Evolutionary conservation across 2,888 invertebrate species (phyloP).

Genomic region (Eretmocerus hayati): DNA sequence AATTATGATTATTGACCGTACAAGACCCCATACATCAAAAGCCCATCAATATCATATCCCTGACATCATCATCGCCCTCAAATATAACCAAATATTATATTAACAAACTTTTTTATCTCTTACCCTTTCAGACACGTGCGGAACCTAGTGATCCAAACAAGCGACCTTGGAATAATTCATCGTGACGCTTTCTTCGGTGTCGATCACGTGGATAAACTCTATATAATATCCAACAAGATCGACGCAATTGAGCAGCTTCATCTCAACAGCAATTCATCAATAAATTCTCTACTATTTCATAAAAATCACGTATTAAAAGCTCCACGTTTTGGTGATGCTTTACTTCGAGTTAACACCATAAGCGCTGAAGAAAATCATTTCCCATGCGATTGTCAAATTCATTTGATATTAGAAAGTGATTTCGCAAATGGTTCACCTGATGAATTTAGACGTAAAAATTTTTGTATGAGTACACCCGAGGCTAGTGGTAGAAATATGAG

Average conservation of each 20-base stretch:
- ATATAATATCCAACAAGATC: slow-evolving; percentile 78
- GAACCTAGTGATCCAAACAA: slow-evolving; percentile 71
- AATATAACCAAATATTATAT: neutral
- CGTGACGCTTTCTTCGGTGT: slow-evolving; percentile 71
- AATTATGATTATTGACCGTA: no score
- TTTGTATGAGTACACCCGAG: slow-evolving; percentile 79
- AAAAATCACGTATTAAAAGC: slow-evolving; percentile 79
- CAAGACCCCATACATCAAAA: no score
- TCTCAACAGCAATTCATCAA: slow-evolving; percentile 63
- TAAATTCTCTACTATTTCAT: slow-evolving; percentile 65
- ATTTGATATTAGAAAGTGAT: slow-evolving; percentile 68
- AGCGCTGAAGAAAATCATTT: slow-evolving; percentile 74
- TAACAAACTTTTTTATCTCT: neutral
- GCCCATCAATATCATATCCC: no score
- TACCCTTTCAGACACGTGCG: slow-evolving; percentile 59
- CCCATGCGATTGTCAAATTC: slow-evolving; percentile 80
- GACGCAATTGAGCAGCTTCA: slow-evolving; percentile 72
- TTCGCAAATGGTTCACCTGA: slow-evolving; percentile 59
- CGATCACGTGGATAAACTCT: slow-evolving; percentile 63
- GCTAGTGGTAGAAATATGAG: slow-evolving; percentile 72
- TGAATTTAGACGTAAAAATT: slow-evolving; percentile 58
- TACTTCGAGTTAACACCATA: slow-evolving; percentile 65
- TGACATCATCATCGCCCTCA: no score
- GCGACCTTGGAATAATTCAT: slow-evolving; percentile 69
- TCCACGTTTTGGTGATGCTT: slow-evolving; percentile 59